Percentiles rank a stretch among this genome's conserved stretches.
Evolutionary conservation across 2,888 invertebrate genomes (phyloP).

Genomic region (Electrophaes corylata): DNA sequence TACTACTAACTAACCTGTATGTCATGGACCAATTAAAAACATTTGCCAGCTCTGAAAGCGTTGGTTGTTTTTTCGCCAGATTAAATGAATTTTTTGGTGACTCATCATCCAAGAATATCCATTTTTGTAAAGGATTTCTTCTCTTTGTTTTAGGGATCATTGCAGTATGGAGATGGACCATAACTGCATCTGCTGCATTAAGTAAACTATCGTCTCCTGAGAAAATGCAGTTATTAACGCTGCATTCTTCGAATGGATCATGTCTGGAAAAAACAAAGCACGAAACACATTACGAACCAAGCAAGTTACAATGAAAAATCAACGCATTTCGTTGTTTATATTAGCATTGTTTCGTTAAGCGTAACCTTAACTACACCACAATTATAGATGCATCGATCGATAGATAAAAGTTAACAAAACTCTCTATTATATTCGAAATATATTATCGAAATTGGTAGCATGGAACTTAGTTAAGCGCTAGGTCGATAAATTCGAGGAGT

Average conservation of each 20-base stretch:
- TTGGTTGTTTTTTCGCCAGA: slow-evolving; percentile 53
- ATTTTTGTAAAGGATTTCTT: slow-evolving; percentile 81
- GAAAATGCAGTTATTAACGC: slow-evolving; percentile 86
- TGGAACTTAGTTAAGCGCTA: too few species aligned
- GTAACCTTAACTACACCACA: too few species aligned
- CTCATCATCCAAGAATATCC: slow-evolving; percentile 89
- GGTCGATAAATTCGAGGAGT: too few species aligned
- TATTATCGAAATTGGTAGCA: too few species aligned
- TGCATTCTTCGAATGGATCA: slow-evolving; percentile 84
- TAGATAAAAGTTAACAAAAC: too few species aligned
- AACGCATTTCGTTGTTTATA: too few species aligned
- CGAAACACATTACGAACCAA: not conserved
- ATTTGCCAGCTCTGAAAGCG: slow-evolving; percentile 75
- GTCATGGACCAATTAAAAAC: slow-evolving; percentile 90
- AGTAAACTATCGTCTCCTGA: slow-evolving; percentile 79
- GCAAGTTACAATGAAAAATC: too few species aligned
- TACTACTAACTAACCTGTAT: slow-evolving; percentile 74
- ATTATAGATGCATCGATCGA: too few species aligned
- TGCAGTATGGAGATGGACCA: slow-evolving; percentile 79
- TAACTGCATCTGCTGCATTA: slow-evolving; percentile 85
- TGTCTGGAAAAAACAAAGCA: slow-evolving; percentile 53
- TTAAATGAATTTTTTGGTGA: slow-evolving; percentile 86
- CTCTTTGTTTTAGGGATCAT: slow-evolving; percentile 45
- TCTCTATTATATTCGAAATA: too few species aligned
- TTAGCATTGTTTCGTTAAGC: too few species aligned